phyloP scores from a whole-genome alignment of 2,797 vertebrate genomes.

The Sternotherus odoratus region DNA sequence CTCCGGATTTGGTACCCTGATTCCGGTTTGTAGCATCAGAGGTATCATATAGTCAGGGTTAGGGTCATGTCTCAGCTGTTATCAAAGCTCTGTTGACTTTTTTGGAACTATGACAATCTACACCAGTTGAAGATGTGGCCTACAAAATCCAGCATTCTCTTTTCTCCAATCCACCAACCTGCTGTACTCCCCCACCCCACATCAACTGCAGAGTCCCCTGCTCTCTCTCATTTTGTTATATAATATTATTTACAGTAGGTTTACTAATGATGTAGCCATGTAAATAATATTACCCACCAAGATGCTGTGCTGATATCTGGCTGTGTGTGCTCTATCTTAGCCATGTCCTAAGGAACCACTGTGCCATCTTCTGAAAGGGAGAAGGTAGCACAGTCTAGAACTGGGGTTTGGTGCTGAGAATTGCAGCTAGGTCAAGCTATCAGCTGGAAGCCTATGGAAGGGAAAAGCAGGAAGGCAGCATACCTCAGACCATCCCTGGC shows the following conservation, averaged over 20 bases:
- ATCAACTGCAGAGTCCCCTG: fast-evolving
- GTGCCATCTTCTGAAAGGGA: neutral
- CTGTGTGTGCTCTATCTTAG: fast-evolving
- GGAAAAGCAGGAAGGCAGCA: fast-evolving
- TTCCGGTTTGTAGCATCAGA: neutral
- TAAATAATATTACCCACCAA: neutral
- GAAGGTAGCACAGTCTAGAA: neutral
- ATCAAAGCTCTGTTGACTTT: neutral
- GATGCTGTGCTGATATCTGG: neutral
- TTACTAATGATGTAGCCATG: neutral
- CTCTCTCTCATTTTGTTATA: fast-evolving
- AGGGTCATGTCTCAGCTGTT: neutral
- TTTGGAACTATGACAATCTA: neutral
- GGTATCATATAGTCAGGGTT: fast-evolving
- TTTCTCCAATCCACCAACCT: fast-evolving
- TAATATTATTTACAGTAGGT: constrained; percentile 28
- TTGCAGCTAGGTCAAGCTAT: too few species aligned
- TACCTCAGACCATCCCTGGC: neutral
- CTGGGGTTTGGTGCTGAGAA: neutral
- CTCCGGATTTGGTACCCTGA: neutral
- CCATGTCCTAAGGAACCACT: neutral
- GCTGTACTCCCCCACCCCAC: fast-evolving
- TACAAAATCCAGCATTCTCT: neutral
- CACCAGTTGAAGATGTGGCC: neutral
- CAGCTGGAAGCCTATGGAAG: neutral